Evolutionary conservation across 2,888 invertebrate species (phyloP), one percentile per base, ranked within the genome.

Genomic region (Crepidodera aurea): DNA sequence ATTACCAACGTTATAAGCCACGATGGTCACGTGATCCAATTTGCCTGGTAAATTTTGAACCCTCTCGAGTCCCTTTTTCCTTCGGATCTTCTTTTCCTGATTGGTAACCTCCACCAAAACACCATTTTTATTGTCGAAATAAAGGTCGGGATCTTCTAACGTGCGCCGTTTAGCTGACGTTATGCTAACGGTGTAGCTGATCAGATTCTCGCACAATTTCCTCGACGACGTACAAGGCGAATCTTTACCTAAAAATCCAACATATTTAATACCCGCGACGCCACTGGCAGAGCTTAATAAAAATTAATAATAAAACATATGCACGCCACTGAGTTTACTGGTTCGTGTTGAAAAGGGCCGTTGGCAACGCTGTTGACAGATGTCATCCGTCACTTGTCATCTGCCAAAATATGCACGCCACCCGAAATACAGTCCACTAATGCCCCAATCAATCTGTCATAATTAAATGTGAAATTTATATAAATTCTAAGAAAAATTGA

Each of bases 21-120:
- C 90, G 15, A 93, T 89, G 2, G 91, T 90, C 16, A 94, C 94
- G 80, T 94, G 94, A 80, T 95, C 94, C 68, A 95, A 82, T 79
- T 95, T 95, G 1, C 94, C 94, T 0, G 94, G 93, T 71, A 94
- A 87, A 44, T 82, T 82, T 32, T 80, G 78, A 72, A 91, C 87
- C 77, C 90, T 90, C 66, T 92, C 90, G 66, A 92, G 85, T 55
- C 92, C 87, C 69, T 86, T 84, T 71, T 88, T 87, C 62, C 92
- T 82, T 46, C 90, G 83, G n/a, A 83, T 81, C 68, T 89, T 84
- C 75, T 90, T 89, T 71, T 90, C 89, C 69, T 85, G 83, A 40
- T 84, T 82, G 53, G 86, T 85, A 46, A 88, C 78, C 70, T 88
- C 87, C 10, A 86, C 83, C 71, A 86, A 81, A 2, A 83, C 79